These are phyloP conservation scores for Zoanthus gigantus DNA, from an alignment of 92 coral and sea anemone species.

Conservation along the genomic window DNA sequence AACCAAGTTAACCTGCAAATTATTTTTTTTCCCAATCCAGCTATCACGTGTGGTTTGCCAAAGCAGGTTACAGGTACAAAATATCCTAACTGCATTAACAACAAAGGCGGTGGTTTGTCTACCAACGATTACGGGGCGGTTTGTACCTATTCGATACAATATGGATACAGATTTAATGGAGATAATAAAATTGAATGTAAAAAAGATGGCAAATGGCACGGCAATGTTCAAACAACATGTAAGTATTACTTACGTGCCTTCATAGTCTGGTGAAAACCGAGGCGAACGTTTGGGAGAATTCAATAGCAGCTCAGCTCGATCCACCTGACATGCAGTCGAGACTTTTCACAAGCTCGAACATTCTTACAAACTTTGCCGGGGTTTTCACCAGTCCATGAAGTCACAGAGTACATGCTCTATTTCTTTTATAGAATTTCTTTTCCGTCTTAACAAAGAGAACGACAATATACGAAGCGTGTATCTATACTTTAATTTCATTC, in stretches of 20 bases:
- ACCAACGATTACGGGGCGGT: background rate
- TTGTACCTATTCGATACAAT: background rate
- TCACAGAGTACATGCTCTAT: too few species aligned
- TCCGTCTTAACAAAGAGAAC: too few species aligned
- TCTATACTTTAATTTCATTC: too few species aligned
- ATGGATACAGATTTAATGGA: background rate
- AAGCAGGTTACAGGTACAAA: background rate
- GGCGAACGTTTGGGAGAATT: too few species aligned
- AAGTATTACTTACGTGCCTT: background rate
- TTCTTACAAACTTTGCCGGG: too few species aligned
- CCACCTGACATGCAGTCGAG: too few species aligned
- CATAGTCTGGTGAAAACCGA: too few species aligned
- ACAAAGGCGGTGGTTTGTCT: background rate
- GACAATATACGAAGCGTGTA: too few species aligned
- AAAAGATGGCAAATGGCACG: background rate
- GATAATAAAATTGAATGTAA: background rate
- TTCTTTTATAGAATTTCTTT: too few species aligned
- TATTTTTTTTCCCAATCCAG: background rate
- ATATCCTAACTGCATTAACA: background rate
- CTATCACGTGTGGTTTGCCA: background rate
- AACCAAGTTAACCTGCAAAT: too few species aligned
- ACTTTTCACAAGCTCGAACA: background rate
- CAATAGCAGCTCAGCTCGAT: too few species aligned
- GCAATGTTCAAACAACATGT: background rate
- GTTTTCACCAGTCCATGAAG: too few species aligned